Base-by-base conservation (phyloP, 2,797 vertebrate genomes). In the Ataeniobius toweri region DNA sequence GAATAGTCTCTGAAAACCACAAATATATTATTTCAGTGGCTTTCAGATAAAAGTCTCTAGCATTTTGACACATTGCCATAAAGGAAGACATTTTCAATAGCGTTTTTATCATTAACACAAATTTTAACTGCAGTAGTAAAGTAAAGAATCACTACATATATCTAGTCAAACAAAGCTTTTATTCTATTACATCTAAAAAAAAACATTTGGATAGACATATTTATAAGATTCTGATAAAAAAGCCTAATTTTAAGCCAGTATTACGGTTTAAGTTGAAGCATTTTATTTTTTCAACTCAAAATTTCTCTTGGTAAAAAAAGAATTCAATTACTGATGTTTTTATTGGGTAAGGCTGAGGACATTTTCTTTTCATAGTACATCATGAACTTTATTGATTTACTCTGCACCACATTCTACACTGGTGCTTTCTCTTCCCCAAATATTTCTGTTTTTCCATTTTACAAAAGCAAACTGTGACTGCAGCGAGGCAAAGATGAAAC, bases 301-400 rank as follows among this genome's bases (percentile, higher is more conserved):
- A 68, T 46, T 68, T 68, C 20, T 5, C 39, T 46, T 46, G 16
- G 13, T 4, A n/a, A n/a, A 69, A 48, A 70, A 48, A 48, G 16
- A 69, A 69, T 5, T 46, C 36, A 50, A 65, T 88, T 83, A 77
- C 22, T 61, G 26, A 78, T 16, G 0, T 70, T 75, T 72, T 55
- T 58, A 65, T 61, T 58, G 61, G 61, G 53, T 53, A 80, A 86
- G 70, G 46, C 67, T 44, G 75, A 71, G 20, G 28, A 24, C 1
- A 39, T 71, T 83, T 76, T 63, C 46, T 85, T 79, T 46, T 50
- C 72, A 78, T 85, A 78, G 80, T 78, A 74, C 55, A 46, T 12
- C 3, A 8, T 73, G 41, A 71, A 77, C 51, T 80, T 73, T 80
- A 41, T 63, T 80, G 78, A 80, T 59, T 10, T 61, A 83, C 58